Base-by-base conservation (phyloP, 2,888 invertebrate genomes). In the Alloscopus bannaensis region DNA sequence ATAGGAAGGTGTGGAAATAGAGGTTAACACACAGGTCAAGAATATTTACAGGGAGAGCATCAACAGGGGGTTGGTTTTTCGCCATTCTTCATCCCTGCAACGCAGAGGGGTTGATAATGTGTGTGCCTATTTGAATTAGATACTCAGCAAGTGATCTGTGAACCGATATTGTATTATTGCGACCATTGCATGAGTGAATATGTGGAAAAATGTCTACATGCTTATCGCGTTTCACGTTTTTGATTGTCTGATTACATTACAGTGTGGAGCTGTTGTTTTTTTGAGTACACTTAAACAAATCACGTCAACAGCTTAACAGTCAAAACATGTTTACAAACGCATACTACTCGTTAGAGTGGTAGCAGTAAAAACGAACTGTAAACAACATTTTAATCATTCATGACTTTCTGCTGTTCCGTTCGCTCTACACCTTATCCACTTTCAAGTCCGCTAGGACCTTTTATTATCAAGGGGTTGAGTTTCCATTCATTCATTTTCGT, bases 301-400 rank as follows among this genome's bases (percentile, higher is more conserved):
- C 52, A 47, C 47, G 65, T 29, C 45, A 52, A 31, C 28, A 68
- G 52, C 50, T 66, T 36, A 55, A 16, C 36, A 68, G 68, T 68
- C 68, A 68, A 68, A 68, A 68, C 68, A 68, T 68, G 68, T 68
- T 68, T 68, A 31, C 52, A 68, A 52, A 68, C 50, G 55, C 50
- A 68, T 68, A 55, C 55, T 66, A 29, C 22, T 50, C 28, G 50
- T 28, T 68, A 50, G 31, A 40, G 28, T 68, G 52, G 13, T 52
- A 68, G 47, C 47, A 26, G 28, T 45, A 65, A 47, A 28, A 42
- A 64, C 18, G 26, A 64, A 26, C 64, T 45, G 45, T 45, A 64
- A 42, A 45, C 6, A 13, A 8, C 6, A 52, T 24, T 24, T 22
- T 52, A 24, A 52, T 52, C 52, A 52, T 22, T 20, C 24, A 24